Conservation (phyloP, 2,888 invertebrate genomes). For the Herminia tarsipennalis region DNA sequence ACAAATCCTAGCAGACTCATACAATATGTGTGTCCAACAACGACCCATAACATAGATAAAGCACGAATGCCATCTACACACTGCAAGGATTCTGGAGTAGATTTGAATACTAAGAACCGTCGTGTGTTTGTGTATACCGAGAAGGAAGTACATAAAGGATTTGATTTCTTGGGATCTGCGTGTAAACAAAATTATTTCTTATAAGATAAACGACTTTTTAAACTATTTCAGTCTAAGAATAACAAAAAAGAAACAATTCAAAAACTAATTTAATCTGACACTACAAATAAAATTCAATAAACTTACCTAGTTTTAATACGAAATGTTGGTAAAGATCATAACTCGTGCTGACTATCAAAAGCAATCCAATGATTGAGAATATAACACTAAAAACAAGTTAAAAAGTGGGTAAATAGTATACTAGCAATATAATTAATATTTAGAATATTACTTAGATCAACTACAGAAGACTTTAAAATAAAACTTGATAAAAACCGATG, state of each 20-base stretch:
- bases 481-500: no score
- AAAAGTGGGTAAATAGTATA: slow-evolving; percentile 7
- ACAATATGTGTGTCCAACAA: slow-evolving; percentile 69
- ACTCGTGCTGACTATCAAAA: slow-evolving; percentile 52
- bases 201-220: no score
- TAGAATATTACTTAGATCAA: no score
- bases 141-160: slow-evolving; percentile 53
- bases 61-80: slow-evolving; percentile 76
- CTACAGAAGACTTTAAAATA: no score
- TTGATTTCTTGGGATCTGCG: no score
- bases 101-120: slow-evolving; percentile 62
- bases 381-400: slow-evolving; percentile 59
- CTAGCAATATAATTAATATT: slow-evolving; percentile 67
- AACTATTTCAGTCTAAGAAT: no score
- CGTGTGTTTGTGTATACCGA: slow-evolving; percentile 72
- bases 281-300: neutral
- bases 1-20: slow-evolving; percentile 51
- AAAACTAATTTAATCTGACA: no score
- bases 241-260: no score
- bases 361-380: slow-evolving; percentile 51
- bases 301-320: slow-evolving; percentile 51
- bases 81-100: slow-evolving; percentile 57
- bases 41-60: slow-evolving; percentile 78
- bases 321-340: slow-evolving; percentile 57
- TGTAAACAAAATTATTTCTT: no score